A percentile compares a stretch with the other conserved stretches of the same genome.
Evolutionary conservation across 2,888 invertebrate genomes (phyloP).

Genomic region (Campaea margaritaria): DNA sequence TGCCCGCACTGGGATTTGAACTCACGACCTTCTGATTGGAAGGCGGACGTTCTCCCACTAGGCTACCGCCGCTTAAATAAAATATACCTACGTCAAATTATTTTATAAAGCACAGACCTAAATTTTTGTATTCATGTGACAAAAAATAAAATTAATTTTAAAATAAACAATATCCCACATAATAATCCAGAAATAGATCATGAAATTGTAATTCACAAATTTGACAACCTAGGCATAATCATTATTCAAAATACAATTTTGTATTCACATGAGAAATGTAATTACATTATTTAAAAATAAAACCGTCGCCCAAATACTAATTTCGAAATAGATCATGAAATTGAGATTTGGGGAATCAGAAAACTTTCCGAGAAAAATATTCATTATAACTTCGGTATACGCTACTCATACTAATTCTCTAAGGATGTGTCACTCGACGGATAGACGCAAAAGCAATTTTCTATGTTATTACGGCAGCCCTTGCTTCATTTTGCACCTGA

Average conservation of each 20-base stretch:
- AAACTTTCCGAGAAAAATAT: slow-evolving; percentile 60
- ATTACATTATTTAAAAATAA: background rate
- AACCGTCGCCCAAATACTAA: slow-evolving; percentile 2
- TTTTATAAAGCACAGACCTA: too few relatives aligned
- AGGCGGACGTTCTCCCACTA: too few relatives aligned
- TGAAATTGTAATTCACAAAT: too few relatives aligned
- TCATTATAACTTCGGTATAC: slow-evolving; percentile 57
- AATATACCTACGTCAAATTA: too few relatives aligned
- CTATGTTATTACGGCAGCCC: slow-evolving; percentile 42
- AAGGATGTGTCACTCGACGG: slow-evolving; percentile 36
- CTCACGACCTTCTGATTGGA: too few relatives aligned
- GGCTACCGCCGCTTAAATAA: too few relatives aligned
- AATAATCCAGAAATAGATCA: too few relatives aligned
- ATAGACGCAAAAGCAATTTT: slow-evolving; percentile 46
- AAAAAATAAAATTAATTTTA: too few relatives aligned
- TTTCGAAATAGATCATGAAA: slow-evolving; percentile 42
- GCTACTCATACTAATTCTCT: slow-evolving; percentile 44
- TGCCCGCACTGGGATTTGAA: too few relatives aligned
- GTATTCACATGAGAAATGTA: slow-evolving; percentile 1
- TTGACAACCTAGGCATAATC: too few relatives aligned
- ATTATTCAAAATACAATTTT: background rate
- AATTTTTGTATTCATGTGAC: too few relatives aligned
- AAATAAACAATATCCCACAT: too few relatives aligned
- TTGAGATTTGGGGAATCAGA: slow-evolving; percentile 54
- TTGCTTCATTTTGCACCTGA: slow-evolving; percentile 46